Conservation (phyloP, 2,113 vertebrate genomes). For the Cheirogaleus medius region DNA sequence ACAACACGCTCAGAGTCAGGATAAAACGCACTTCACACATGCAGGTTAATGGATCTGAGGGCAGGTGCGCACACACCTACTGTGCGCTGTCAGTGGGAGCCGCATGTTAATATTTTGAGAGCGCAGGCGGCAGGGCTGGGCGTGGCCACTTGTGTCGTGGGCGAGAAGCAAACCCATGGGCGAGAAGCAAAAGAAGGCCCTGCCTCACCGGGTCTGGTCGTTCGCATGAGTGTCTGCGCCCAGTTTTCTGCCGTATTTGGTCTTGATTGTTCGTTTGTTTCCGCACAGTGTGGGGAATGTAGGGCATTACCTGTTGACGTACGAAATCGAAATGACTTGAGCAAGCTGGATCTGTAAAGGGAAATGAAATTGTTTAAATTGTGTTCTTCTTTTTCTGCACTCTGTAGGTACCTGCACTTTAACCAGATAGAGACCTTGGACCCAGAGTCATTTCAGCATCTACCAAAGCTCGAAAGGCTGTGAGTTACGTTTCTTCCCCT, state of each 20-base stretch:
- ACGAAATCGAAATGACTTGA: neutral
- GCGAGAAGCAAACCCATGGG: rapidly evolving
- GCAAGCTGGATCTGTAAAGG: neutral
- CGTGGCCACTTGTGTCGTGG: rapidly evolving
- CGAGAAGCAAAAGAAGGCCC: too few species aligned
- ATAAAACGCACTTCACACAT: rapidly evolving
- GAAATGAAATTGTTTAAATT: neutral
- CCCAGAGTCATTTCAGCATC: conserved; percentile 94
- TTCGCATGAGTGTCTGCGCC: too few species aligned
- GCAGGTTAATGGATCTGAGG: rapidly evolving
- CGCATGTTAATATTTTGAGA: rapidly evolving
- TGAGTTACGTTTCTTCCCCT: conserved; percentile 86
- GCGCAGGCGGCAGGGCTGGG: neutral
- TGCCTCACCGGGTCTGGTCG: rapidly evolving
- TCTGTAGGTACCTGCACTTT: conserved; percentile 97
- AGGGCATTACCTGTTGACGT: rapidly evolving
- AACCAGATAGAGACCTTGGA: conserved; percentile 98
- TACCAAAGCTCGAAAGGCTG: conserved; percentile 98
- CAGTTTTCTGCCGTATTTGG: rapidly evolving
- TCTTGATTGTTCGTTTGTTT: neutral
- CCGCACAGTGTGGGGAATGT: rapidly evolving
- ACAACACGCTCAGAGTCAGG: rapidly evolving
- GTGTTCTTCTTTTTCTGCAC: conserved; percentile 25
- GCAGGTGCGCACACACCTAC: rapidly evolving
- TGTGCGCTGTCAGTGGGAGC: rapidly evolving